phyloP scores from a whole-genome alignment of 1,140 invertebrate species.

The Mactra quadrangularis region DNA sequence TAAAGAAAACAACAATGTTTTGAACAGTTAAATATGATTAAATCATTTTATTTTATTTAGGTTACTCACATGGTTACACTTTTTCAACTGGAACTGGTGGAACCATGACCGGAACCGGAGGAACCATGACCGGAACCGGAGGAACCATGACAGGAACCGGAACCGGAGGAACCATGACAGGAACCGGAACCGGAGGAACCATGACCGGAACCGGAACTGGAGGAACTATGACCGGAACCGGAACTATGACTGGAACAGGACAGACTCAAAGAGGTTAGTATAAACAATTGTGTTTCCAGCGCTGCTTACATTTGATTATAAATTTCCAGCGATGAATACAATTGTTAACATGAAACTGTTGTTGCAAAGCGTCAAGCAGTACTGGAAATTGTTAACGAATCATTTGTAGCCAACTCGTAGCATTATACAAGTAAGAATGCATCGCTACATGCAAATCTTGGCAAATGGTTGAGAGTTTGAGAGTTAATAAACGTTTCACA shows the following conservation, averaged over 20 bases:
- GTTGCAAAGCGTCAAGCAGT: not conserved
- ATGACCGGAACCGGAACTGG: not conserved
- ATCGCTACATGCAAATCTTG: too few species aligned
- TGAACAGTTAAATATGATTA: too few species aligned
- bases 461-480: too few species aligned
- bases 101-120: conserved; percentile 8
- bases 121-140: not conserved
- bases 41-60: too few species aligned
- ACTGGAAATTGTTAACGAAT: too few species aligned
- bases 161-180: conserved; percentile 23
- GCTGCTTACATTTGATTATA: not conserved
- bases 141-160: too few species aligned
- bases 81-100: too few species aligned
- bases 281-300: not conserved
- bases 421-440: too few species aligned
- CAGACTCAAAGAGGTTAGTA: not conserved
- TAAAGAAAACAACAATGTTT: too few species aligned
- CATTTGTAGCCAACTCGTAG: too few species aligned
- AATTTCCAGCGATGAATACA: not conserved
- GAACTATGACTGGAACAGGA: not conserved
- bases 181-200: conserved; percentile 31
- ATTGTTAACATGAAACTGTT: not conserved
- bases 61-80: too few species aligned
- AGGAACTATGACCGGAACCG: conserved; percentile 3
- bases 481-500: too few species aligned